A percentile compares a stretch with the other conserved stretches of the same genome.
These are phyloP conservation scores for Acipenser ruthenus DNA, from an alignment of 2,797 vertebrate genomes.

Conservation along the genomic window DNA sequence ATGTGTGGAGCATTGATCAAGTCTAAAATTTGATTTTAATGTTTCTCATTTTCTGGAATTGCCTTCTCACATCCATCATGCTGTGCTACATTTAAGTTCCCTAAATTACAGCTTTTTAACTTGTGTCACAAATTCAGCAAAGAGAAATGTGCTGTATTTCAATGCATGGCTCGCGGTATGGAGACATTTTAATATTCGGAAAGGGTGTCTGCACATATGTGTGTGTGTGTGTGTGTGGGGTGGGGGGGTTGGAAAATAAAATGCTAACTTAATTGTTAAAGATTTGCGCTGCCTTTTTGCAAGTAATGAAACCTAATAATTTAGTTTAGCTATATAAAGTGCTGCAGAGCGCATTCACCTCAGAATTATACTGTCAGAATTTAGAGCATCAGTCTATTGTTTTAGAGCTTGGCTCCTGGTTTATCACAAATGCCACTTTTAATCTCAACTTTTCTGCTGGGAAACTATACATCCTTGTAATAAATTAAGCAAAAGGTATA, in stretches of 20 bases:
- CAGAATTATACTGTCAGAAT: not conserved
- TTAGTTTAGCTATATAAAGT: not conserved
- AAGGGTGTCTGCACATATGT: too few relatives aligned
- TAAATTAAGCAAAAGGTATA: too few relatives aligned
- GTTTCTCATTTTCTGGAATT: constrained; percentile 65
- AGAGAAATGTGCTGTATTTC: constrained; percentile 52
- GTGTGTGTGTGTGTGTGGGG: too few relatives aligned
- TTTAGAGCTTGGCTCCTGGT: not conserved
- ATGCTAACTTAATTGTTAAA: constrained; percentile 6
- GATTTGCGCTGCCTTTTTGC: not conserved
- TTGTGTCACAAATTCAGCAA: constrained; percentile 62
- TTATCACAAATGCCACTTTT: too few relatives aligned
- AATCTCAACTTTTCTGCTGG: too few relatives aligned
- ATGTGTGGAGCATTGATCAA: constrained; percentile 37
- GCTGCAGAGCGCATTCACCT: not conserved
- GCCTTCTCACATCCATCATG: too few relatives aligned
- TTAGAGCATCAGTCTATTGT: not conserved
- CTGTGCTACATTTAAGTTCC: constrained; percentile 49
- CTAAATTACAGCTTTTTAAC: constrained; percentile 70
- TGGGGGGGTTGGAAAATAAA: too few relatives aligned
- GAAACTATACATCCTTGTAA: too few relatives aligned
- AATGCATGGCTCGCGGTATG: constrained; percentile 15
- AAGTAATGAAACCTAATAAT: not conserved
- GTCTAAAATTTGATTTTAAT: constrained; percentile 72
- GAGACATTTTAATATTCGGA: too few relatives aligned